Conservation (phyloP, 2,888 invertebrate species). For the Platerodrilus igneus region DNA sequence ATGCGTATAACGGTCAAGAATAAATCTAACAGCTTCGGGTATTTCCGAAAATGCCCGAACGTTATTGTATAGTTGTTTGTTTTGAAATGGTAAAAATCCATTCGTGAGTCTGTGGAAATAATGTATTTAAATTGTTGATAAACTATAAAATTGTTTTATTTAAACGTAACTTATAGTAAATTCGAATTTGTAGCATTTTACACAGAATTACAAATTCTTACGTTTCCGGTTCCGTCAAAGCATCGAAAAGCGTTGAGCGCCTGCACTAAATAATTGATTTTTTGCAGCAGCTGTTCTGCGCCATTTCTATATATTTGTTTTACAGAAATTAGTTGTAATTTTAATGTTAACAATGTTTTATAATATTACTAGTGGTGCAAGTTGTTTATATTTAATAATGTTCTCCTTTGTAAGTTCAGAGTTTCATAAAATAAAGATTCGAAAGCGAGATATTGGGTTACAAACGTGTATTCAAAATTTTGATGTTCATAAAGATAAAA, state of each 20-base stretch:
- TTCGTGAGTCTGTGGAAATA: too few relatives aligned
- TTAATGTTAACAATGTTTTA: constrained; percentile 3
- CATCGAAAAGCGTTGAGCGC: constrained; percentile 8
- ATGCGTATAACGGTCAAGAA: too few relatives aligned
- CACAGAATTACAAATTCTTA: too few relatives aligned
- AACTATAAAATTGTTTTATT: too few relatives aligned
- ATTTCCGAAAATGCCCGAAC: too few relatives aligned
- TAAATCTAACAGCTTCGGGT: too few relatives aligned
- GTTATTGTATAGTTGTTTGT: too few relatives aligned
- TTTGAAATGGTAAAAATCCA: too few relatives aligned
- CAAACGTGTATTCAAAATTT: constrained; percentile 71
- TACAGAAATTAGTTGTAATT: constrained; percentile 7
- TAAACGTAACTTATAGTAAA: too few relatives aligned
- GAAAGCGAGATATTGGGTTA: constrained; percentile 53
- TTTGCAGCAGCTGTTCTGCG: constrained; percentile 15
- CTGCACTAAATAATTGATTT: constrained; percentile 16
- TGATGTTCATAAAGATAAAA: constrained; percentile 82
- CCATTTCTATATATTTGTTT: constrained; percentile 16
- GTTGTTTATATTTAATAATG: constrained; percentile 8
- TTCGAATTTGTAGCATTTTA: too few relatives aligned
- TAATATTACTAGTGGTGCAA: constrained; percentile 7
- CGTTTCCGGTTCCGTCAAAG: too few relatives aligned
- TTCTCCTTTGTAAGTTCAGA: constrained; percentile 4
- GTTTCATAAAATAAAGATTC: constrained; percentile 8
- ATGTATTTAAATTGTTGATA: too few relatives aligned